Evolutionary conservation across 2,113 vertebrate genomes (phyloP), one percentile per base, ranked within the genome.

Genomic region (Thoracochromis brauschi): DNA sequence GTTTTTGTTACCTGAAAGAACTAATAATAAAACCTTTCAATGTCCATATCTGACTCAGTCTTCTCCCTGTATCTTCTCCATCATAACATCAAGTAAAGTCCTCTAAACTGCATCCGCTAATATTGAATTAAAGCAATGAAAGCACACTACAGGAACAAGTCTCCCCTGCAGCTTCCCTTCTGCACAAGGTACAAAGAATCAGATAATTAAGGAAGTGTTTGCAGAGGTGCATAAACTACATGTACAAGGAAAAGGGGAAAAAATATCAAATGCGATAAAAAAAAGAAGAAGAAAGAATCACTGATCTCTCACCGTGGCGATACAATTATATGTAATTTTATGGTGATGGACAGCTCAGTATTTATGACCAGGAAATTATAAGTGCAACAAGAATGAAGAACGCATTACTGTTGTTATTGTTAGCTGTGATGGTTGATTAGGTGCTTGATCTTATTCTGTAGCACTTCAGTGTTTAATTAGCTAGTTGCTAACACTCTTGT

Each of bases 1-100:
- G 81, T 89, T 91, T 89, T 84, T 79, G 82, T 86, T 87, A 78
- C 80, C 55, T 86, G 84, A 84, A 87, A 91, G 81, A 84, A 88
- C 90, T 88, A 91, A 93, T 94, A 93, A 93, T 90, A 92, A 89
- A 91, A 65, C 58, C 80, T 88, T 60, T 79, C 45, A 31, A 38
- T 82, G 85, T 89, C 24, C 51, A 29, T 87, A 73, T 91, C 58
- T 71, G 58, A 81, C 75, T 79, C 63, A 21, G 47, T 81, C 45
- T 54, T 40, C 80, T 85, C 82, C 8, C 54, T 40, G 6, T 29
- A 54, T 83, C 73, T 68, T 83, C 73, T 68, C 11, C 19, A 33
- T 83, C 79, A 85, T 60, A 85, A 81, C 26, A 3, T 87, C 55
- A 84, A 80, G 45, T 33, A 12, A 65, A 58, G 65, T 57, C 71